Evolutionary conservation across 2,888 invertebrate genomes (phyloP), one percentile per base, ranked within the genome.

Genomic region (Physocephala rufipes): DNA sequence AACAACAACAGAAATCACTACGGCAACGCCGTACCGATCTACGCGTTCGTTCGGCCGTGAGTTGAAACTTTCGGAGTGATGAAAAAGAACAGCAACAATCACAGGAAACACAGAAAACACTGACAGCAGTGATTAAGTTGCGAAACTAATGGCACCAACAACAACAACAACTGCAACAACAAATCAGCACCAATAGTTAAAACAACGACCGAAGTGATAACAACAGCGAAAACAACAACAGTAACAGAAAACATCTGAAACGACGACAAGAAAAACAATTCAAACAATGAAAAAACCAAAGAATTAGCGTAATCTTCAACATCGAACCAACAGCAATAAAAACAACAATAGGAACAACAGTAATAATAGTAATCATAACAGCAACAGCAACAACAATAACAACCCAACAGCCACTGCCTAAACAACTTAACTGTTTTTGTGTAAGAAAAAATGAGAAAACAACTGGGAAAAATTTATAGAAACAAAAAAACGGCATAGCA

Each of bases 181-280:
- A 15, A 53, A 24, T 53, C 53, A 53, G 53, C 53, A 53, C 19
- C 53, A 53, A 21, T 19, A n/a, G 53, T 24, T 21, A 53, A 21
- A 51, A 16, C 51, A 19, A 53, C 53, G 19, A 49, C 49, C 16
- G 16, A 2, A 19, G 19, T 19, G 19, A 16, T 21, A 16, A 16
- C 53, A 16, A 53, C 53, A 53, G 19, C 53, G 19, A 53, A n/a
- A 53, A 53, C 19, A 55, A 55, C 55, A 55, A 55, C 26, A 55
- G 21, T 24, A 24, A 24, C 24, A 55, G 21, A 9, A 26, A 19
- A 21, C 55, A 55, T 26, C 36, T 24, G 19, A 21, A 55, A 15
- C 16, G 24, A 21, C 24, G 55, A 15, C 24, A 55, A 55, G 24
- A 26, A 26, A 55, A 55, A 26, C 55, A 55, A 55, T n/a, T n/a